Evolutionary conservation across 37 sponge, comb jelly and placozoan genomes (phyloP).

Genomic region (Halichondria panicea): DNA sequence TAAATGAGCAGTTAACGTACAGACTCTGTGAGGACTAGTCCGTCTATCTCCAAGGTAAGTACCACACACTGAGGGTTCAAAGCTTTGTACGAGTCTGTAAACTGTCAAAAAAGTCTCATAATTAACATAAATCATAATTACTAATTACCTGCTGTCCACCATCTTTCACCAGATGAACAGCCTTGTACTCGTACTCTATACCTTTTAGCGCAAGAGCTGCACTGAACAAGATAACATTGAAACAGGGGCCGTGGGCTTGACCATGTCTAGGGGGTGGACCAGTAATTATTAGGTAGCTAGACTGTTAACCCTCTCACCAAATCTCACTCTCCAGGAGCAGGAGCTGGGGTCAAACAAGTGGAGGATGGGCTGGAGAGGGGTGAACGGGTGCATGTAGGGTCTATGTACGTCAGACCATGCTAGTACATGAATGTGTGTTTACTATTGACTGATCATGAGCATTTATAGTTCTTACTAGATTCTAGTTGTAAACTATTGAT

Average conservation of each 20-base stretch:
- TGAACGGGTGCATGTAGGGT: not conserved
- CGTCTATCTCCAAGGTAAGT: conserved; percentile 91
- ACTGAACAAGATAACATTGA: too few species aligned
- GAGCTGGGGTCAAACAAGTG: conserved; percentile 96
- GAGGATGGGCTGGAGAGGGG: conserved; percentile 77
- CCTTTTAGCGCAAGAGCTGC: conserved; percentile 92
- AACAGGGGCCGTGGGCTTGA: too few species aligned
- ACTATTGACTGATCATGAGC: too few species aligned
- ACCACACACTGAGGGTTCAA: conserved; percentile 85
- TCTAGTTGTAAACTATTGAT: too few species aligned
- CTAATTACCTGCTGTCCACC: conserved; percentile 99
- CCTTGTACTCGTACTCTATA: conserved; percentile 89
- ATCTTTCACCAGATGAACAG: conserved; percentile 92
- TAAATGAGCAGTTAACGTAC: too few species aligned
- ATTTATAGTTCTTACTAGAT: too few species aligned
- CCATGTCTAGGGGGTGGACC: too few species aligned
- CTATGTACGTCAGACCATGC: too few species aligned
- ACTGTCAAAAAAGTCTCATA: too few species aligned
- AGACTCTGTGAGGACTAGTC: conserved; percentile 80
- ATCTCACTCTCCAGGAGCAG: conserved; percentile 97
- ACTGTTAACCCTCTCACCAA: conserved; percentile 59
- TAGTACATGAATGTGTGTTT: too few species aligned
- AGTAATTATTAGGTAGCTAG: not conserved
- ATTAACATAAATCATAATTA: too few species aligned
- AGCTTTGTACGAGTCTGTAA: conserved; percentile 73